phyloP scores from a whole-genome alignment of 1,140 invertebrate genomes.

The Apis mellifera region Amel_HAv3.1 CM009946.2:2205501-2206000 shows the following conservation, averaged over 20 bases:
- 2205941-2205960: too few relatives aligned
- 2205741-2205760: conserved; percentile 78
- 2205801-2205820: conserved; percentile 74
- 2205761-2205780: conserved; percentile 73
- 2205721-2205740: not conserved
- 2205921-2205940: too few relatives aligned
- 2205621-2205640: conserved; percentile 49
- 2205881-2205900: too few relatives aligned
- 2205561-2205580: conserved; percentile 47
- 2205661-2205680: not conserved
- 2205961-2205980: too few relatives aligned
- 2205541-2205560: conserved; percentile 44
- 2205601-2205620: conserved; percentile 50
- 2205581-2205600: conserved; percentile 37
- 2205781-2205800: conserved; percentile 79
- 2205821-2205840: too few relatives aligned
- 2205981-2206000: too few relatives aligned
- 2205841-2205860: too few relatives aligned
- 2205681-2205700: not conserved
- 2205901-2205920: too few relatives aligned
- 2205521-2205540: conserved; percentile 47
- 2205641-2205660: conserved; percentile 52
- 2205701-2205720: not conserved
- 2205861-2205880: too few relatives aligned
- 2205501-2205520: conserved; percentile 1